Percentiles rank a stretch among this genome's conserved stretches.
These are phyloP conservation scores for Mesitornis unicolor DNA, from an alignment of 2,113 vertebrate species.

Conservation along the genomic window DNA sequence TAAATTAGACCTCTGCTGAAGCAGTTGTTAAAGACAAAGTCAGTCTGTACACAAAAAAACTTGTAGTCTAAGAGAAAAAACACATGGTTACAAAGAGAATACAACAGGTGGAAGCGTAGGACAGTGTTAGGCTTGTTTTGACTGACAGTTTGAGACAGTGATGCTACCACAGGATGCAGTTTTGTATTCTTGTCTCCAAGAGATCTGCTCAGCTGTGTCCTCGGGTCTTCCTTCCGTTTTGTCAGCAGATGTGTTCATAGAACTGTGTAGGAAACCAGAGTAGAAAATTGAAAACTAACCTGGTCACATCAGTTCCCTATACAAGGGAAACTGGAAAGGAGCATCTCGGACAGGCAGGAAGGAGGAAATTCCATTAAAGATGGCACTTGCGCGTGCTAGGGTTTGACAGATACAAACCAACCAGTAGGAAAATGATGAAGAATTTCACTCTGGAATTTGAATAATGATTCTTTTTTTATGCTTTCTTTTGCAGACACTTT, in stretches of 20 bases:
- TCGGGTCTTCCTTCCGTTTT: neutral
- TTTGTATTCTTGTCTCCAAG: neutral
- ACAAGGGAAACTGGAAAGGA: neutral
- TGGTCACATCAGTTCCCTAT: neutral
- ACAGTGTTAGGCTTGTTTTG: neutral
- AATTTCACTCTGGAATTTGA: neutral
- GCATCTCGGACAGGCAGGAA: neutral
- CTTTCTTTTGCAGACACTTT: slow-evolving; percentile 88
- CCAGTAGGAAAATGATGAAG: neutral
- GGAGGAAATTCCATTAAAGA: neutral
- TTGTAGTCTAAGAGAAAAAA: neutral
- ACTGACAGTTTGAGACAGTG: neutral
- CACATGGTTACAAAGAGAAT: neutral
- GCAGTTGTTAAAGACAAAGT: neutral
- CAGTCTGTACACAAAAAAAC: neutral
- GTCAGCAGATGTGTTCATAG: neutral
- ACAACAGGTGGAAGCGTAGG: neutral
- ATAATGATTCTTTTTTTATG: neutral
- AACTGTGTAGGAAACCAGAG: neutral
- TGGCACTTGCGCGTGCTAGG: neutral
- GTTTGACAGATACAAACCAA: neutral
- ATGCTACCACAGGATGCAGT: neutral
- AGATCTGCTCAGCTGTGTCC: neutral
- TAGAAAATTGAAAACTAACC: neutral
- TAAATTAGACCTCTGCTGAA: neutral